Conservation (phyloP, 1,140 invertebrate genomes). For the Bombus sibiricus region DNA sequence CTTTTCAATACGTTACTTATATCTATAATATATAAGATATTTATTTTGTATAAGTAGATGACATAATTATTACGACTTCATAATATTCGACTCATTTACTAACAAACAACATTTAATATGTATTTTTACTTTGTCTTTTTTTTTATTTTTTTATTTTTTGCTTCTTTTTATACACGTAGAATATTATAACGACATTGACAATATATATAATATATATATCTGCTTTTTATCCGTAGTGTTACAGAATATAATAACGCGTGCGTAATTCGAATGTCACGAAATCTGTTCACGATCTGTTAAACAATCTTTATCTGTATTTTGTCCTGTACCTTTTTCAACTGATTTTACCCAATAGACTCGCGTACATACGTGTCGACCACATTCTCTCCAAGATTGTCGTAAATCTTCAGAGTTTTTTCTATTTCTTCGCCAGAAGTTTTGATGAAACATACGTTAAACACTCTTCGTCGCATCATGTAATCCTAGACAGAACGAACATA, state of each 20-base stretch:
- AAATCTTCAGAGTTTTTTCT: background rate
- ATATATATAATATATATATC: constrained; percentile 57
- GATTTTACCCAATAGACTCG: background rate
- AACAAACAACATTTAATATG: constrained; percentile 74
- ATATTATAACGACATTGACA: constrained; percentile 66
- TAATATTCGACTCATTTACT: constrained; percentile 67
- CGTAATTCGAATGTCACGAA: constrained; percentile 56
- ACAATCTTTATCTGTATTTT: background rate
- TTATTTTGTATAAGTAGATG: constrained; percentile 64
- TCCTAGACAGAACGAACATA: background rate
- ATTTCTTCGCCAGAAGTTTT: background rate
- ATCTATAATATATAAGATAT: constrained; percentile 65
- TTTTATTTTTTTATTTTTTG: constrained; percentile 30
- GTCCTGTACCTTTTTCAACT: background rate
- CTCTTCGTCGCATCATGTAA: background rate
- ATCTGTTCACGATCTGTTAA: constrained; percentile 37
- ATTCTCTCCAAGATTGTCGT: background rate
- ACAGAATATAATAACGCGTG: constrained; percentile 60
- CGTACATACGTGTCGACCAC: background rate
- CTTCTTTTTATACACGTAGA: constrained; percentile 66
- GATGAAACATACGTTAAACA: background rate
- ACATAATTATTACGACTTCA: constrained; percentile 66
- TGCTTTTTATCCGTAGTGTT: constrained; percentile 47
- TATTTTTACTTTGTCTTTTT: constrained; percentile 59
- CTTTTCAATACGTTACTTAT: constrained; percentile 67